These are phyloP conservation scores for Psettodes erumei DNA, from an alignment of 2,113 vertebrate genomes.

Conservation along the genomic window DNA sequence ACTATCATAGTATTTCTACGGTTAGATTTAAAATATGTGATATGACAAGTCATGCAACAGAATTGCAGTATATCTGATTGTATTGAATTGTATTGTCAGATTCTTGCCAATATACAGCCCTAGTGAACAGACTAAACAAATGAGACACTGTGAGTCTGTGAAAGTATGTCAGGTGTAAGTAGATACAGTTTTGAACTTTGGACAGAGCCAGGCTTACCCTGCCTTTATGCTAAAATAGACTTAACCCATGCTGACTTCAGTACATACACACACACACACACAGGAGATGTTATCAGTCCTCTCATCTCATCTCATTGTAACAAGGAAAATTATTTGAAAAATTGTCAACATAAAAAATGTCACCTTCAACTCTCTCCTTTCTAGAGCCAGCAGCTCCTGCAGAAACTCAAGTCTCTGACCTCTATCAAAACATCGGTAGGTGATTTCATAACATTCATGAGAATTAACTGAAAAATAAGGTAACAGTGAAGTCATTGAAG, in stretches of 20 bases:
- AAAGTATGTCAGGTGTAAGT: too few relatives aligned
- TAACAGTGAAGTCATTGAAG: not conserved
- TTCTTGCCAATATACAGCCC: too few relatives aligned
- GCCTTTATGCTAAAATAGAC: not conserved
- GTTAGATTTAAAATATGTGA: too few relatives aligned
- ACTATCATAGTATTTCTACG: too few relatives aligned
- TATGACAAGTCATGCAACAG: too few relatives aligned
- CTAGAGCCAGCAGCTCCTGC: conserved; percentile 92
- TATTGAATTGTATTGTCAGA: too few relatives aligned
- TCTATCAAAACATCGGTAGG: conserved; percentile 92
- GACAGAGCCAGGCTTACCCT: not conserved
- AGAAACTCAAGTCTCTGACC: conserved; percentile 88
- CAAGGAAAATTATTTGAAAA: not conserved
- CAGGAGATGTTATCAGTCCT: too few relatives aligned
- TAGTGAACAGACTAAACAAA: too few relatives aligned
- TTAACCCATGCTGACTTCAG: not conserved
- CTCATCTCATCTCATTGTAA: not conserved
- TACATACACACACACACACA: not conserved
- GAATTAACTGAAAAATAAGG: not conserved
- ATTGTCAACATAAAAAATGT: not conserved
- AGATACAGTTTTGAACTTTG: too few relatives aligned
- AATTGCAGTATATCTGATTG: too few relatives aligned
- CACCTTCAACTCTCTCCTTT: conserved; percentile 31
- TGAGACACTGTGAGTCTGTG: too few relatives aligned
- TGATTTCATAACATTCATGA: conserved; percentile 31